Base-by-base conservation (phyloP, 1,140 invertebrate genomes). In the Cepaea nemoralis region DNA sequence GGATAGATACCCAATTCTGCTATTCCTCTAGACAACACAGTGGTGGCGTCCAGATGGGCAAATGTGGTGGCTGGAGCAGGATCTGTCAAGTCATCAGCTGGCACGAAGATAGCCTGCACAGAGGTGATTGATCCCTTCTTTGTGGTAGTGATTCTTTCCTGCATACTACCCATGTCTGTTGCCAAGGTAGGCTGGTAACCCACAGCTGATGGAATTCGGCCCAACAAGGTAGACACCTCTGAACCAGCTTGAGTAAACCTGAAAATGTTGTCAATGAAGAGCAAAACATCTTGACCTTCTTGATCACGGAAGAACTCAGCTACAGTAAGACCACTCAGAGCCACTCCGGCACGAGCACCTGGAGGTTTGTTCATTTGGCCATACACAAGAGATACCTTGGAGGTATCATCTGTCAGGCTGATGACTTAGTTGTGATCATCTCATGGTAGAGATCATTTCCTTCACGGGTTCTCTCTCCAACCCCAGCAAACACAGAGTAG, bases 231-330 rank as follows among this genome's bases (percentile, higher is more conserved):
- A 89, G 97, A 98, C 90, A 96, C 94, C 93, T 99, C 98, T 70
- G 98, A 99, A 94, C 98, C 98, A 91, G 98, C 98, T 92, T 99
- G 98, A 80, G 98, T 99, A 93, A 99, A 99, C 92, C 98, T 95
- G 88, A 99, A 99, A 93, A 99, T 99, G 94, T 99, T 99, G 93
- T 99, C 98, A 93, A 99, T 99, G 92, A 99, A 99, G 45, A 99
- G 95, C 90, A 99, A 92, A 91, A 99, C 98, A 93, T 99, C 98
- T 91, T 99, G 98, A 88, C 98, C 98, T 93, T 99, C 98, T 89
- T 97, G 94, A 91, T 99, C 98, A 93, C 98, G 96, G 97, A 99
- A 99, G 92, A 99, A 99, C 91, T 99, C 98, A 77, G 94, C 94
- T 55, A 95, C 94, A 74, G 98, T 99, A 70, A 99, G 93, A 69